Conservation (phyloP, 2,888 invertebrate species). For the Chrysolina oricalcia region DNA sequence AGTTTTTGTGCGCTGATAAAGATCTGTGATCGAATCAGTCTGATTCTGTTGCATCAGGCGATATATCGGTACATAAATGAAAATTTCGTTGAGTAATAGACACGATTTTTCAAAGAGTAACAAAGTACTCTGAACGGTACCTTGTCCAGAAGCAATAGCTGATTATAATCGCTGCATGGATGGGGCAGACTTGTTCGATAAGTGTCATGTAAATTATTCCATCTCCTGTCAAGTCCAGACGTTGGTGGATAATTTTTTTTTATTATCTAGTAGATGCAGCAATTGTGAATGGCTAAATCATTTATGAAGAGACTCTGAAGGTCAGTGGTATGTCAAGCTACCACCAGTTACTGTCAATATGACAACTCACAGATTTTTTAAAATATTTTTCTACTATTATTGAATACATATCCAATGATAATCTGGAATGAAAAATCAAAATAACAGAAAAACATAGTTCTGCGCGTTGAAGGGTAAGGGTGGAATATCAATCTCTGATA, state of each 20-base stretch:
- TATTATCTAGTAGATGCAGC: too few species aligned
- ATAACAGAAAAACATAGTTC: too few species aligned
- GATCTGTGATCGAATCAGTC: neutral
- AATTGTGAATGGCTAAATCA: neutral
- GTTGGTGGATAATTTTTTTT: too few species aligned
- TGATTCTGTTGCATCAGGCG: constrained; percentile 2
- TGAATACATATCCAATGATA: too few species aligned
- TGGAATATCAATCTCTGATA: too few species aligned
- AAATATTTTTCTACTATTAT: too few species aligned
- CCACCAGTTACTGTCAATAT: too few species aligned
- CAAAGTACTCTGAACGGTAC: constrained; percentile 1
- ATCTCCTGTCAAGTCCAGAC: neutral
- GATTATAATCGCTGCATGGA: constrained; percentile 40
- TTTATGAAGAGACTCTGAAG: neutral
- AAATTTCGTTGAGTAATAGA: constrained; percentile 5
- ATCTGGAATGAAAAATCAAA: too few species aligned
- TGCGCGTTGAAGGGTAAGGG: too few species aligned
- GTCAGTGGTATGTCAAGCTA: too few species aligned
- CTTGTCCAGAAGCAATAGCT: constrained; percentile 4
- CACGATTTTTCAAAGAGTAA: neutral
- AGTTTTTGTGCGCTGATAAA: neutral
- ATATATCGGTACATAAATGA: constrained; percentile 14
- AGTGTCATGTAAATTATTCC: neutral
- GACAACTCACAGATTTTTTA: too few species aligned
- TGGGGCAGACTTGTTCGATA: constrained; percentile 27